Conservation (phyloP, 1,140 invertebrate genomes). For the Dendroctonus ponderosae region DNA sequence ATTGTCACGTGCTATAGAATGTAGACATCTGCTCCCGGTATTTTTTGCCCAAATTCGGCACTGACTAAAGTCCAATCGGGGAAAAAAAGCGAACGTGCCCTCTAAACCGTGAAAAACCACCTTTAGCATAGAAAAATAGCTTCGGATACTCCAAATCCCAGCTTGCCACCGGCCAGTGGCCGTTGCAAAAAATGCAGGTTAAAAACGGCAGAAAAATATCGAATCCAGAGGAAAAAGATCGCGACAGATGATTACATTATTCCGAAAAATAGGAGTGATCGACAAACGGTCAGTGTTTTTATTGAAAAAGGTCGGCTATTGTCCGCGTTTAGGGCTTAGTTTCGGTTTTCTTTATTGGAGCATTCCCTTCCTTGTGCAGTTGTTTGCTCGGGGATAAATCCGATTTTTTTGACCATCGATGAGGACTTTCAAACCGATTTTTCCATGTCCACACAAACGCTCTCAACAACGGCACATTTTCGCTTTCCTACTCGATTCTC, state of each 20-base stretch:
- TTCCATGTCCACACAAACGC: background rate
- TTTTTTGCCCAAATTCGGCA: conserved; percentile 12
- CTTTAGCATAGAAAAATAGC: conserved; percentile 3
- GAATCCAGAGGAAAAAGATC: conserved; percentile 8
- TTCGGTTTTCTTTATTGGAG: conserved; percentile 28
- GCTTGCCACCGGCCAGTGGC: conserved; percentile 14
- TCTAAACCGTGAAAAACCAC: conserved; percentile 15
- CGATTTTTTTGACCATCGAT: conserved; percentile 23
- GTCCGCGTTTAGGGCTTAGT: conserved; percentile 22
- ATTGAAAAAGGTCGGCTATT: conserved; percentile 30
- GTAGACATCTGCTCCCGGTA: conserved; percentile 7
- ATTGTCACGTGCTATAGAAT: conserved; percentile 16
- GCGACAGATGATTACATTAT: conserved; percentile 29
- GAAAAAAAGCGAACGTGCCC: conserved; percentile 6
- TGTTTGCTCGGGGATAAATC: conserved; percentile 21
- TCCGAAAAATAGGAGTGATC: conserved; percentile 29
- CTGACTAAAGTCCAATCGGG: conserved; percentile 7
- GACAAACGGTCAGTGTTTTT: conserved; percentile 30
- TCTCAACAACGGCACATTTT: background rate
- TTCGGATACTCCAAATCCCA: conserved; percentile 9
- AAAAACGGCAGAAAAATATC: conserved; percentile 20
- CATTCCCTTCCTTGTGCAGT: conserved; percentile 23
- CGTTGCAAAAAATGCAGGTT: conserved; percentile 16
- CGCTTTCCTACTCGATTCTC: too few relatives aligned
- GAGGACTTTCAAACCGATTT: conserved; percentile 26